Percentiles rank a stretch among this genome's conserved stretches.
Conservation (phyloP, 2,888 invertebrate genomes). For the Bhutanitis thaidina region DNA sequence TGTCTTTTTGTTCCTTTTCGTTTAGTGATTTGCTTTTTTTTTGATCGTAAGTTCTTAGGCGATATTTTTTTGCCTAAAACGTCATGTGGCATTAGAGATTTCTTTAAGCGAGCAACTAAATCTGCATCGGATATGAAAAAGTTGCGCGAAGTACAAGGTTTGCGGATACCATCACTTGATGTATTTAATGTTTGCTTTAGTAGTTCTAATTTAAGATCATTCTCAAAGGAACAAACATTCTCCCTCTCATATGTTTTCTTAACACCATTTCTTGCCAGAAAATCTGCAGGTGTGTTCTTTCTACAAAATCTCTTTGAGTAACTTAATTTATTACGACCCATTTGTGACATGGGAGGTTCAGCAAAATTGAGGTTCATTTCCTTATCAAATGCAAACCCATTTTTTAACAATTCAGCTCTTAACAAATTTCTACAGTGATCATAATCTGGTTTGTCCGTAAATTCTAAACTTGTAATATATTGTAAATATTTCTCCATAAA, state of each 20-base stretch:
- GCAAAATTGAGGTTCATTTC: conserved; percentile 66
- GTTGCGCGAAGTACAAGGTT: conserved; percentile 68
- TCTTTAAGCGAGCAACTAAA: conserved; percentile 65
- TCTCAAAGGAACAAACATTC: conserved; percentile 65
- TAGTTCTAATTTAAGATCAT: conserved; percentile 63
- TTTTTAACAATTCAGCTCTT: conserved; percentile 81
- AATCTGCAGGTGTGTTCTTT: conserved; percentile 64
- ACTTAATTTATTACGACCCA: conserved; percentile 55
- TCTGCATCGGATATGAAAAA: conserved; percentile 73
- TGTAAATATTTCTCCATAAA: conserved; percentile 85
- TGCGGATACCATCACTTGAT: conserved; percentile 68
- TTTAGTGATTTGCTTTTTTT: conserved; percentile 68
- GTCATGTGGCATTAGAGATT: conserved; percentile 72
- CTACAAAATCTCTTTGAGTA: conserved; percentile 56
- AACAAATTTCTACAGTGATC: conserved; percentile 85
- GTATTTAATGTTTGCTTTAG: conserved; percentile 64
- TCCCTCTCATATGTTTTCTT: conserved; percentile 66
- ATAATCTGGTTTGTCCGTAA: conserved; percentile 88
- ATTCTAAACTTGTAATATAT: conserved; percentile 85
- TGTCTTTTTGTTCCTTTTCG: conserved; percentile 66
- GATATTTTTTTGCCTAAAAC: conserved; percentile 75
- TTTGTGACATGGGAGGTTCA: conserved; percentile 53
- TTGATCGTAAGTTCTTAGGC: conserved; percentile 83
- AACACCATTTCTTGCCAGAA: conserved; percentile 59
- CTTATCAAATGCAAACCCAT: conserved; percentile 60